Percentiles rank a stretch among this genome's conserved stretches.
phyloP scores from a whole-genome alignment of 2,888 invertebrate genomes.

The Sturmia bella region DNA sequence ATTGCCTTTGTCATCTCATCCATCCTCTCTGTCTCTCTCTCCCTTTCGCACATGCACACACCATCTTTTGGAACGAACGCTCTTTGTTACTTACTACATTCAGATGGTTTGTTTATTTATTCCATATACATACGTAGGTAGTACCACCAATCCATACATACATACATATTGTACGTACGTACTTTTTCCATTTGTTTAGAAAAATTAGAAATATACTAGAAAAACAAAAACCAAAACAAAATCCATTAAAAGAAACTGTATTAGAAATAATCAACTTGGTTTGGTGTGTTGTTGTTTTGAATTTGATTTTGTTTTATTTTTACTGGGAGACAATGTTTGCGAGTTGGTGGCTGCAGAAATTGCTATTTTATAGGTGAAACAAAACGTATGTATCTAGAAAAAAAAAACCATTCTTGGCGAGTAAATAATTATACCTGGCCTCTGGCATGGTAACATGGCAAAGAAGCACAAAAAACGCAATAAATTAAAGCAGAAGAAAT shows the following conservation, averaged over 20 bases:
- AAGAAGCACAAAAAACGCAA: slow-evolving; percentile 2
- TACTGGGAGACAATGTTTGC: slow-evolving; percentile 62
- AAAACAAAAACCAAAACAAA: slow-evolving; percentile 37
- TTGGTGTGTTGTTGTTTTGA: slow-evolving; percentile 68
- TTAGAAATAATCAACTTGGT: slow-evolving; percentile 64
- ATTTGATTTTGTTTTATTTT: slow-evolving; percentile 70
- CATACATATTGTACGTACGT: background rate
- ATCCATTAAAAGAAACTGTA: slow-evolving; percentile 25
- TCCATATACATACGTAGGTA: too few relatives aligned
- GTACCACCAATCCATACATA: too few relatives aligned
- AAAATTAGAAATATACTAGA: slow-evolving; percentile 61
- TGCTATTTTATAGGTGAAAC: slow-evolving; percentile 47
- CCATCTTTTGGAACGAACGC: too few relatives aligned
- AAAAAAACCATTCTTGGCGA: slow-evolving; percentile 21
- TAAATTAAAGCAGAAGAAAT: background rate
- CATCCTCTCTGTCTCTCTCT: too few relatives aligned
- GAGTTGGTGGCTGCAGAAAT: slow-evolving; percentile 53
- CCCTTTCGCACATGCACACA: too few relatives aligned
- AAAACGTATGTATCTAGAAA: background rate
- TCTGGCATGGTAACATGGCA: slow-evolving; percentile 30
- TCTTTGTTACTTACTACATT: too few relatives aligned
- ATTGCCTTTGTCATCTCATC: too few relatives aligned
- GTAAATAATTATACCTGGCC: slow-evolving; percentile 17
- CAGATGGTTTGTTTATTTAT: too few relatives aligned
- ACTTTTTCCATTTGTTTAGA: slow-evolving; percentile 55